Base-by-base conservation (phyloP, 2,113 vertebrate species). In the Panthera uncia region DNA sequence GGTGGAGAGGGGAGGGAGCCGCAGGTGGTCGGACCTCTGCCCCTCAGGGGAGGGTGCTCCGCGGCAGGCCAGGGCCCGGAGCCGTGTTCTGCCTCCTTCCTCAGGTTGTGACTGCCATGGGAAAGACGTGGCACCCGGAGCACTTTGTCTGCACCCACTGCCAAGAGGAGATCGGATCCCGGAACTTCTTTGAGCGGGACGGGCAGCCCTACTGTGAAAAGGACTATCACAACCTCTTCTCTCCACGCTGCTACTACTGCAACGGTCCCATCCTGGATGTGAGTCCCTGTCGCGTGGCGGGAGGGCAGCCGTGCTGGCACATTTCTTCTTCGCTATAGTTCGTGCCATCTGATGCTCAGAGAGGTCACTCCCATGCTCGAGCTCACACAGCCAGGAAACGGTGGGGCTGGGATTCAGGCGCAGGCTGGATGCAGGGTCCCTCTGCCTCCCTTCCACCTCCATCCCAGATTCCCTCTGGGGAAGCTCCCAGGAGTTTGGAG, bases 81-180 rank as follows among this genome's bases (percentile, higher is more conserved):
- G 29, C 90, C 93, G 63, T 84, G 18, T 4, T 14, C 66, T 41
- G 0, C 83, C 36, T 98, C 96, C 61, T 52, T 19, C 16, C 93
- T 65, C 97, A 99, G 99, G 99, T 99, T 3, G 99, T 99, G 97
- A 99, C 99, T 0, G 99, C 99, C 45, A 99, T 99, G 99, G 99
- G 99, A 81, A 99, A 99, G 97, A 99, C 99, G 0, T 99, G 99
- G 99, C 99, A 99, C 97, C 99, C 99, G 0, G 99, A 99, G 94
- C 99, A 99, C 98, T 99, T 99, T 15, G 99, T 99, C 98, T 99
- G 99, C 98, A 99, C 99, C 63, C 99, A 99, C 98, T 99, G 99
- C 98, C 99, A 99, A 97, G 99, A 99, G 96, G 99, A 99, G 98
- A 99, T 99, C 0, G 99, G 99, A 15, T 99, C 99, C 4, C 99